Evolutionary conservation across 2,888 invertebrate genomes (phyloP).

Genomic region (Pteria penguin): DNA sequence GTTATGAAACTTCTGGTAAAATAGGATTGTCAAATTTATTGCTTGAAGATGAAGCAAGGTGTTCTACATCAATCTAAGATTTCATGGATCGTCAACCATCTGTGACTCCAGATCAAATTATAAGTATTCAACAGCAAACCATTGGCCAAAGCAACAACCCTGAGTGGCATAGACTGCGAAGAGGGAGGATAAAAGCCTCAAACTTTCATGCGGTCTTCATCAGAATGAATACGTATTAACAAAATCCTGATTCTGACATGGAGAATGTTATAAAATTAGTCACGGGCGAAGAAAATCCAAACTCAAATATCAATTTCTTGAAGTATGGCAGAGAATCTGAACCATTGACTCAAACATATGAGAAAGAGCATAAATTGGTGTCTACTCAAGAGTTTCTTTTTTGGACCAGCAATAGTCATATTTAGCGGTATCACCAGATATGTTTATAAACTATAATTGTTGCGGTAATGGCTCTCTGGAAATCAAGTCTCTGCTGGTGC

Average conservation of each 20-base stretch:
- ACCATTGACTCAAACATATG: neutral
- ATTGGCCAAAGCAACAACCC: neutral
- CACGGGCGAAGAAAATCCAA: neutral
- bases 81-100: too few species aligned
- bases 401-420: neutral
- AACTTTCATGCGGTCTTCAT: conserved; percentile 9
- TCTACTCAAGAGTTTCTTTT: conserved; percentile 9
- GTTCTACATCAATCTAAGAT: too few species aligned
- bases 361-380: conserved; percentile 1
- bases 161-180: conserved; percentile 16
- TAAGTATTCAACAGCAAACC: too few species aligned
- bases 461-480: conserved; percentile 35
- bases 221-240: neutral
- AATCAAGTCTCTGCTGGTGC: conserved; percentile 13
- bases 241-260: neutral
- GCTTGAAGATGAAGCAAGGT: too few species aligned
- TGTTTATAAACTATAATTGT: conserved; percentile 20
- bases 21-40: too few species aligned
- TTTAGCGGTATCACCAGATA: conserved; percentile 21
- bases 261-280: neutral
- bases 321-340: conserved; percentile 24
- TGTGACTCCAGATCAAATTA: too few species aligned
- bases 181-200: conserved; percentile 18
- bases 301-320: conserved; percentile 8
- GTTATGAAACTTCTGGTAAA: too few species aligned